Evolutionary conservation across 1,140 invertebrate genomes (phyloP).

Genomic region (Pissodes strobi): DNA sequence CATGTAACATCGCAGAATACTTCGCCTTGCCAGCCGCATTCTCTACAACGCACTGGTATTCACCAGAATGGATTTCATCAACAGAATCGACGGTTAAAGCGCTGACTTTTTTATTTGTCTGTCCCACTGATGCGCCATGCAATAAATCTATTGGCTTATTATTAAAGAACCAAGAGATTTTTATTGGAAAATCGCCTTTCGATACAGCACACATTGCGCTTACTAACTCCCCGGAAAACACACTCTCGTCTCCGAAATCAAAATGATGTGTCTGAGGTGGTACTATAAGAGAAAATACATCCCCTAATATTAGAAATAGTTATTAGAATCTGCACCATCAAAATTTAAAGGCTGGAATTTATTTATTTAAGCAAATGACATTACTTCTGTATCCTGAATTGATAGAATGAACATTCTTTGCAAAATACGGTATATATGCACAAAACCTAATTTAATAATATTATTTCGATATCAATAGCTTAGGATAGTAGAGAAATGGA

Average conservation of each 20-base stretch:
- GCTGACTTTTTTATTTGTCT: conserved; percentile 43
- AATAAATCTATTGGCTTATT: conserved; percentile 50
- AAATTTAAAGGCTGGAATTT: too few relatives aligned
- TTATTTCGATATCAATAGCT: too few relatives aligned
- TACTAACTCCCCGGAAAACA: conserved; percentile 65
- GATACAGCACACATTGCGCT: conserved; percentile 64
- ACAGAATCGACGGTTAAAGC: conserved; percentile 63
- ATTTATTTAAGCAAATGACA: too few relatives aligned
- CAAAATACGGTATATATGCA: too few relatives aligned
- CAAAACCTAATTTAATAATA: too few relatives aligned
- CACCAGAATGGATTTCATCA: conserved; percentile 69
- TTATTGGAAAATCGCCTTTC: conserved; percentile 68
- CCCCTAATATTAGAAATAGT: not conserved
- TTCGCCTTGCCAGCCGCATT: conserved; percentile 65
- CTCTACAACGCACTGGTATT: conserved; percentile 73
- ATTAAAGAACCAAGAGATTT: conserved; percentile 66
- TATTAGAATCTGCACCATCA: not conserved
- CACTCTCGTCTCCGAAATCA: conserved; percentile 63
- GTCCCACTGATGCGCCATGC: conserved; percentile 41
- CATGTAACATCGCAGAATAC: conserved; percentile 64
- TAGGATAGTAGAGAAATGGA: too few relatives aligned
- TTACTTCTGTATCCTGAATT: too few relatives aligned
- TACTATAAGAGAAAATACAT: conserved; percentile 65
- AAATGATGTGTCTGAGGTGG: conserved; percentile 64
- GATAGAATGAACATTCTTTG: too few relatives aligned